A percentile compares a stretch with the other conserved stretches of the same genome.
These are phyloP conservation scores for Phrynocephalus versicolor DNA, from an alignment of 2,113 vertebrate genomes.

Conservation along the genomic window DNA sequence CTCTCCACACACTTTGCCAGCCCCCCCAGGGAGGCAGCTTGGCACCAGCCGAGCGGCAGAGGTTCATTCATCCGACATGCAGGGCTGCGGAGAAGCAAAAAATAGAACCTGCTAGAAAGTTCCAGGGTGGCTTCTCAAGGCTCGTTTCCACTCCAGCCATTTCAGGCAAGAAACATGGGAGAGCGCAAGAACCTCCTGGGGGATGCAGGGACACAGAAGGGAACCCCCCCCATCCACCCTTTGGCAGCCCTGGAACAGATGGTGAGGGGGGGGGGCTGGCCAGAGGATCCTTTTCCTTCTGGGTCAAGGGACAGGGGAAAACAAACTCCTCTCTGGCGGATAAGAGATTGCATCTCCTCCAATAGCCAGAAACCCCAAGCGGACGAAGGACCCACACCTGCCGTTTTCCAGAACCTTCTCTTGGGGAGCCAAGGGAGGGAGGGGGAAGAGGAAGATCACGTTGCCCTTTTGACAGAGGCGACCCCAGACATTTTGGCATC, in stretches of 20 bases:
- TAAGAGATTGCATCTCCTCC: neutral
- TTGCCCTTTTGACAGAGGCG: neutral
- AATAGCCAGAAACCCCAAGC: neutral
- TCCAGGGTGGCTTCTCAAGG: slow-evolving; percentile 28
- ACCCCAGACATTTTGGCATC: neutral
- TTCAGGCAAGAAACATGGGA: neutral
- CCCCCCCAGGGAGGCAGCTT: neutral
- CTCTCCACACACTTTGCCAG: neutral
- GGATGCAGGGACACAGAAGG: neutral
- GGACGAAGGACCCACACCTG: neutral
- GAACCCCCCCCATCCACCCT: too few species aligned
- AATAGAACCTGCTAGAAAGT: slow-evolving; percentile 80
- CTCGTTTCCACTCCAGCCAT: neutral
- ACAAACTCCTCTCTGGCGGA: neutral
- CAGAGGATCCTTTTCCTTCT: too few species aligned
- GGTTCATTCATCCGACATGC: slow-evolving; percentile 45
- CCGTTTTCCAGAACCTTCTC: slow-evolving; percentile 15
- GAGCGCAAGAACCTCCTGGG: neutral
- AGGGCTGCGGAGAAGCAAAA: slow-evolving; percentile 46
- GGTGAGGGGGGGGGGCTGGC: too few species aligned
- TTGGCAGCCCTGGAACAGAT: too few species aligned
- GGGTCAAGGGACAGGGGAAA: neutral
- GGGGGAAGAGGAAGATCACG: too few species aligned
- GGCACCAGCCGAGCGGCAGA: neutral
- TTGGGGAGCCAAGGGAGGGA: neutral